Evolutionary conservation across 2,888 invertebrate species (phyloP).

Genomic region (Podabrus alpinus): DNA sequence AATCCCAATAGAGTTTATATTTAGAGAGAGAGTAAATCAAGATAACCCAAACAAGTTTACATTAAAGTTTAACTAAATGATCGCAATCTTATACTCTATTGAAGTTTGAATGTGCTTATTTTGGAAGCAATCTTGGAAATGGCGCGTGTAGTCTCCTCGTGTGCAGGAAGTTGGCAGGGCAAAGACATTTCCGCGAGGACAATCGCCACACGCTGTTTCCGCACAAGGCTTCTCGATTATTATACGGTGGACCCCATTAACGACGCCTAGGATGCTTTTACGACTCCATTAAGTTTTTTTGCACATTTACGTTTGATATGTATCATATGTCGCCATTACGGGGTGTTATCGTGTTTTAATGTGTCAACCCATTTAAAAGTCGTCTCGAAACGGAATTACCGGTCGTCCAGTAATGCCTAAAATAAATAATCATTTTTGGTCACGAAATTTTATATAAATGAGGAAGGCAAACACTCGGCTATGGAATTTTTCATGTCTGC

Average conservation of each 20-base stretch:
- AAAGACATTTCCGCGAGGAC: conserved; percentile 42
- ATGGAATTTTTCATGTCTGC: conserved; percentile 28
- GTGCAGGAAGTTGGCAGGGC: conserved; percentile 38
- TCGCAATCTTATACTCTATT: conserved; percentile 17
- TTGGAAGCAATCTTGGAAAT: conserved; percentile 26
- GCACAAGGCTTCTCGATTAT: conserved; percentile 26
- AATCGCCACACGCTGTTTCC: conserved; percentile 35
- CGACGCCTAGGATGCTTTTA: conserved; percentile 27
- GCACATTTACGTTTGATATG: conserved; percentile 22
- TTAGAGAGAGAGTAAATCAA: conserved; percentile 9
- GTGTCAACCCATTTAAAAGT: conserved; percentile 4
- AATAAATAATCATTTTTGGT: conserved; percentile 25
- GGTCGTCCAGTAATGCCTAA: conserved; percentile 21
- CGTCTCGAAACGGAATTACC: conserved; percentile 14
- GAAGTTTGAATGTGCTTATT: conserved; percentile 23
- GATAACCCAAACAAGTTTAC: conserved; percentile 18
- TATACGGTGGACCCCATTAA: conserved; percentile 26
- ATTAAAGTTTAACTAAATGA: conserved; percentile 17
- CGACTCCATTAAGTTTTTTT: conserved; percentile 25
- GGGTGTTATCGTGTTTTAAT: conserved; percentile 4
- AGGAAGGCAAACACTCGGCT: conserved; percentile 22
- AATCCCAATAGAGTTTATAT: conserved; percentile 9
- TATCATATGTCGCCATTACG: conserved; percentile 15
- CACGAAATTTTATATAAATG: conserved; percentile 28
- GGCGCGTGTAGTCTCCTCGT: conserved; percentile 27